Evolutionary conservation across 2,113 vertebrate genomes (phyloP).

Genomic region (Erpornis zantholeuca): DNA sequence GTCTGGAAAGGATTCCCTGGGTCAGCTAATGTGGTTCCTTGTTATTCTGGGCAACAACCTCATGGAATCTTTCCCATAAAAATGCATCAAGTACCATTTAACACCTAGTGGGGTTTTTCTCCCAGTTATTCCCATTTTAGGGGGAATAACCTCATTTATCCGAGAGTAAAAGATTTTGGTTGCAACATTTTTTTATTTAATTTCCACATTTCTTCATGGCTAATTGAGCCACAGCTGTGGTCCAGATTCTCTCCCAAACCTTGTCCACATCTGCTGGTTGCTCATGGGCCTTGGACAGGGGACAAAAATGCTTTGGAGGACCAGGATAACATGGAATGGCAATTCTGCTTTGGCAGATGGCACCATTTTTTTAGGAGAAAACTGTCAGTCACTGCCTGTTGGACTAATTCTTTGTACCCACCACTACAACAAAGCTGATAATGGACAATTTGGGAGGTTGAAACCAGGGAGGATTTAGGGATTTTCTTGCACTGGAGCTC

Average conservation of each 20-base stretch:
- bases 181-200: not conserved
- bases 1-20: not conserved
- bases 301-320: not conserved
- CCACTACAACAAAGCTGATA: not conserved
- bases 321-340: not conserved
- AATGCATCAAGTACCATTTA: not conserved
- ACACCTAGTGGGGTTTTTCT: not conserved
- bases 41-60: not conserved
- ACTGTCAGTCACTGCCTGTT: conserved; percentile 18
- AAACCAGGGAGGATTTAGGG: not conserved
- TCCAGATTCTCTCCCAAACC: not conserved
- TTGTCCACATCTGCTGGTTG: not conserved
- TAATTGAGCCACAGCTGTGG: not conserved
- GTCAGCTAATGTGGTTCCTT: not conserved
- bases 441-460: not conserved
- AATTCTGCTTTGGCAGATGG: conserved; percentile 17
- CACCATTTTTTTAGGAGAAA: not conserved
- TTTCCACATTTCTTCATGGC: not conserved
- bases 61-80: not conserved
- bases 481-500: not conserved
- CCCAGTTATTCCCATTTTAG: not conserved
- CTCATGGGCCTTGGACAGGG: not conserved
- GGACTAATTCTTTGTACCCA: not conserved
- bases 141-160: not conserved
- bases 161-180: not conserved